Conservation (phyloP, 2,888 invertebrate species). For the Scelioninae gen. 1 region DNA sequence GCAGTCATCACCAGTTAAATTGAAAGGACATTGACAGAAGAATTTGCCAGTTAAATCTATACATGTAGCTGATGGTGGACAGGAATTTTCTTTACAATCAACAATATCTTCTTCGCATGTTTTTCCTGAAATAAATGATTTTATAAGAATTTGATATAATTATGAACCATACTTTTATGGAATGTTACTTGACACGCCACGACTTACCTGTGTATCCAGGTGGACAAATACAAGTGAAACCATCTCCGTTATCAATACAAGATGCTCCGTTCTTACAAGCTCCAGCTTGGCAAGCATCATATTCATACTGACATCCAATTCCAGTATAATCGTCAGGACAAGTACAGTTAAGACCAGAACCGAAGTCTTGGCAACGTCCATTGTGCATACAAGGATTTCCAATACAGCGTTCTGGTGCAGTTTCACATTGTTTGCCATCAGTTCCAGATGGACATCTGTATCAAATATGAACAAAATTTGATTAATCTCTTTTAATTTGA, state of each 20-base stretch:
- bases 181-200: too few species aligned
- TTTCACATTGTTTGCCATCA: constrained; percentile 98
- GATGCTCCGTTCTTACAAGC: constrained; percentile 97
- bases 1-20: constrained; percentile 97
- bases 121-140: constrained; percentile 85
- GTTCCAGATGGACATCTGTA: constrained; percentile 95
- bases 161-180: too few species aligned
- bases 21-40: constrained; percentile 98
- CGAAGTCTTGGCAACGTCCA: constrained; percentile 97
- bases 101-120: constrained; percentile 96
- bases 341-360: constrained; percentile 96
- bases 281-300: constrained; percentile 94
- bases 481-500: too few species aligned
- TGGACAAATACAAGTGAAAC: constrained; percentile 94
- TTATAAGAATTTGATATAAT: too few species aligned
- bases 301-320: constrained; percentile 96
- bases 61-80: constrained; percentile 96
- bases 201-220: constrained; percentile 89
- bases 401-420: constrained; percentile 96
- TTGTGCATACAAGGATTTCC: constrained; percentile 97
- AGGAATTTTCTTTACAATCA: constrained; percentile 96
- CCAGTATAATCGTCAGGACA: constrained; percentile 94
- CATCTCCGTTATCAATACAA: constrained; percentile 93
- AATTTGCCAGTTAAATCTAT: constrained; percentile 95
- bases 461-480: too few species aligned